A percentile compares a stretch with the other conserved stretches of the same genome.
phyloP scores from a whole-genome alignment of 1,140 invertebrate genomes.

The Magallana angulata region DNA sequence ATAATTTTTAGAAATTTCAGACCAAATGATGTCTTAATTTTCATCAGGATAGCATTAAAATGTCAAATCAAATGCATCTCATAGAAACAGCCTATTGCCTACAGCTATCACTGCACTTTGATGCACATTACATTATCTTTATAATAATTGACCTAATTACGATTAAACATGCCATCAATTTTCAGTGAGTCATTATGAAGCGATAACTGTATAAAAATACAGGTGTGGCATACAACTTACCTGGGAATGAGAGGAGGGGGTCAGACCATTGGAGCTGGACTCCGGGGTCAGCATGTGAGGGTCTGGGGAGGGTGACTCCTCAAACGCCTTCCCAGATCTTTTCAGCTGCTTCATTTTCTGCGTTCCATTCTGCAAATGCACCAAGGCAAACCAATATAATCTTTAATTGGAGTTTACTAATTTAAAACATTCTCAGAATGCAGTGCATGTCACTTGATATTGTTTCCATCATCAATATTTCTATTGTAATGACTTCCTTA shows the following conservation, averaged over 20 bases:
- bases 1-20: no score
- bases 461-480: background rate
- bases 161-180: no score
- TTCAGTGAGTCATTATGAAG: no score
- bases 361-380: slow-evolving; percentile 32
- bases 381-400: background rate
- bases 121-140: no score
- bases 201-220: no score
- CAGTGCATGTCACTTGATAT: background rate
- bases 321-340: slow-evolving; percentile 52
- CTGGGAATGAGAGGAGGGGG: background rate
- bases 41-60: no score
- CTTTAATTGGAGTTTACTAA: background rate
- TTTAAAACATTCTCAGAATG: background rate
- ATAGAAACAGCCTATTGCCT: no score
- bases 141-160: no score
- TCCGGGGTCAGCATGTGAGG: slow-evolving; percentile 29
- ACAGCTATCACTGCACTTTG: no score
- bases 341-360: slow-evolving; percentile 52
- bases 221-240: background rate
- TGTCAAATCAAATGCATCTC: no score
- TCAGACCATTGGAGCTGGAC: background rate
- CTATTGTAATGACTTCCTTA: background rate
- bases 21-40: no score
- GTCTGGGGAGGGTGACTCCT: slow-evolving; percentile 51